phyloP scores from a whole-genome alignment of 2,888 invertebrate species.

The Cenopis cana region DNA sequence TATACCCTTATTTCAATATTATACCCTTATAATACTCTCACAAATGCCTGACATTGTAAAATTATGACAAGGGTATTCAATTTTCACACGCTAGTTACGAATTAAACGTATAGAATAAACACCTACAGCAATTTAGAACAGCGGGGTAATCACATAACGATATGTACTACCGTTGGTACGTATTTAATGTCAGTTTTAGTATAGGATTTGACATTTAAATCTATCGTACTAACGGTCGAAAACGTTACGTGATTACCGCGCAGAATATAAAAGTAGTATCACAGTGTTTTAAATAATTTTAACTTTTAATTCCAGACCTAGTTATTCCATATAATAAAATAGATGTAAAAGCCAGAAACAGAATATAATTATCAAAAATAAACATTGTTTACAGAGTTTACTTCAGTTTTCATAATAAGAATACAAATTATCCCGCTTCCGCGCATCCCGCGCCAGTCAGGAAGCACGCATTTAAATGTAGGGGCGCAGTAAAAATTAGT shows the following conservation, averaged over 20 bases:
- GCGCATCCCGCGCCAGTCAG: too few relatives aligned
- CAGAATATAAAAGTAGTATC: too few relatives aligned
- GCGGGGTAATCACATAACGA: too few relatives aligned
- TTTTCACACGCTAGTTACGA: not conserved
- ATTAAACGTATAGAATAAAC: not conserved
- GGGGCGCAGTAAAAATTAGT: too few relatives aligned
- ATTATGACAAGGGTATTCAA: constrained; percentile 1
- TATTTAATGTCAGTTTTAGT: too few relatives aligned
- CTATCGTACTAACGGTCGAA: too few relatives aligned
- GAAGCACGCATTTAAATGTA: too few relatives aligned
- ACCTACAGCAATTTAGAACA: not conserved
- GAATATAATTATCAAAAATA: not conserved
- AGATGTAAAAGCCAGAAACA: not conserved
- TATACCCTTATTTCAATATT: not conserved
- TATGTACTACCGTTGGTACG: too few relatives aligned
- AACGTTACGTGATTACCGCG: too few relatives aligned
- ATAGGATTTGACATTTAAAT: too few relatives aligned
- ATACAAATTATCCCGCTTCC: too few relatives aligned
- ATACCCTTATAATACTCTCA: not conserved
- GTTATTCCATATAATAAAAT: not conserved
- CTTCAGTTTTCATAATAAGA: too few relatives aligned
- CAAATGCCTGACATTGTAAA: not conserved
- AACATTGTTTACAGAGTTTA: not conserved
- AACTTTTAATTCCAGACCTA: not conserved
- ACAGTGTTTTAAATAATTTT: not conserved